A percentile compares a stretch with the other conserved stretches of the same genome.
Conservation (phyloP, 2,797 vertebrate species). For the Argentina silus region DNA sequence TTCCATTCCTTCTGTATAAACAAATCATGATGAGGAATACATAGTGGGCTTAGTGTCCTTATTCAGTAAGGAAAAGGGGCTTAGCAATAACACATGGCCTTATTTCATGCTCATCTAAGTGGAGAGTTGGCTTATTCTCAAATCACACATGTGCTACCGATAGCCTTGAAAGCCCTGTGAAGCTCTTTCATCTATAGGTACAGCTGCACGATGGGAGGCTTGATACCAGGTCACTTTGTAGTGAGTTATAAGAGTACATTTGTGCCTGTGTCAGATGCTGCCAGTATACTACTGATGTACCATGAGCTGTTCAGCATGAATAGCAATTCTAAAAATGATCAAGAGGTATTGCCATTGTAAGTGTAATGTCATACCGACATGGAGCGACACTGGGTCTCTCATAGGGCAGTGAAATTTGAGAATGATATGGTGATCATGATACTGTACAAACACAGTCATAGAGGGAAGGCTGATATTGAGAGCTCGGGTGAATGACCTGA, state of each 20-base stretch:
- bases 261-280: too few relatives aligned
- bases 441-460: too few relatives aligned
- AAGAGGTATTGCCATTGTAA: too few relatives aligned
- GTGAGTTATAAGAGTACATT: background rate
- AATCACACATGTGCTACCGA: background rate
- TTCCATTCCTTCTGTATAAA: slow-evolving; percentile 36
- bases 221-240: background rate
- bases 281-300: too few relatives aligned
- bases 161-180: background rate
- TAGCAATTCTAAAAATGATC: too few relatives aligned
- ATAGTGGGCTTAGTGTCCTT: slow-evolving; percentile 42
- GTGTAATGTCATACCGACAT: too few relatives aligned
- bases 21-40: slow-evolving; percentile 23
- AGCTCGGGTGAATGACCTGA: background rate
- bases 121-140: background rate
- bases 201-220: background rate
- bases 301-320: too few relatives aligned
- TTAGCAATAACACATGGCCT: slow-evolving; percentile 17
- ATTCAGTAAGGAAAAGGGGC: slow-evolving; percentile 51
- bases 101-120: background rate
- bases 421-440: too few relatives aligned
- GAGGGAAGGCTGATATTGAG: too few relatives aligned
- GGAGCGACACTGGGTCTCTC: too few relatives aligned
- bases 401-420: too few relatives aligned
- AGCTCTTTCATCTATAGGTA: background rate